phyloP scores from a whole-genome alignment of 2,113 vertebrate species.

The Accipiter virgatus region DNA sequence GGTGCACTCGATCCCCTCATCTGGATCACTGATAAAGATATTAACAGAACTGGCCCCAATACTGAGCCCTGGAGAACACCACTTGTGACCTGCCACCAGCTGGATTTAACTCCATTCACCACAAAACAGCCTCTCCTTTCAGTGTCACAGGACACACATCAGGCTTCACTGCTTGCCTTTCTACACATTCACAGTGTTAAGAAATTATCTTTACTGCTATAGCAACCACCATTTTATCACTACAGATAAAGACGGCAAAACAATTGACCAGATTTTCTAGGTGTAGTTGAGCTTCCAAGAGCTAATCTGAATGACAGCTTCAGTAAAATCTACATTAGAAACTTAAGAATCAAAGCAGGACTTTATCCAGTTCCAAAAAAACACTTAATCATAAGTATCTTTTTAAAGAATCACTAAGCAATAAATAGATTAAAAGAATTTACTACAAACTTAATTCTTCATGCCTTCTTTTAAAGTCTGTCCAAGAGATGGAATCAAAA shows the following conservation, averaged over 20 bases:
- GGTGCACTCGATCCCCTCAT: no score
- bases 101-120: no score
- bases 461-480: neutral
- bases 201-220: neutral
- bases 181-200: neutral
- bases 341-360: neutral
- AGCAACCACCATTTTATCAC: neutral
- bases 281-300: neutral
- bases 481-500: neutral
- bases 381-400: neutral
- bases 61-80: no score
- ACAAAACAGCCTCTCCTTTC: neutral
- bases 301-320: neutral
- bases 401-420: neutral
- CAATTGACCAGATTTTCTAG: neutral
- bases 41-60: no score
- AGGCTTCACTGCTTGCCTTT: neutral
- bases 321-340: neutral
- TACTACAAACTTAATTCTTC: neutral
- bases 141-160: neutral
- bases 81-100: no score
- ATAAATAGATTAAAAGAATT: conserved; percentile 10
- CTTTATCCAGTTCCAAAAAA: neutral
- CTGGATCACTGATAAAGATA: no score
- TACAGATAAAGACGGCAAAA: neutral